phyloP scores from a whole-genome alignment of 2,797 vertebrate genomes.

The Acanthurus tractus region DNA sequence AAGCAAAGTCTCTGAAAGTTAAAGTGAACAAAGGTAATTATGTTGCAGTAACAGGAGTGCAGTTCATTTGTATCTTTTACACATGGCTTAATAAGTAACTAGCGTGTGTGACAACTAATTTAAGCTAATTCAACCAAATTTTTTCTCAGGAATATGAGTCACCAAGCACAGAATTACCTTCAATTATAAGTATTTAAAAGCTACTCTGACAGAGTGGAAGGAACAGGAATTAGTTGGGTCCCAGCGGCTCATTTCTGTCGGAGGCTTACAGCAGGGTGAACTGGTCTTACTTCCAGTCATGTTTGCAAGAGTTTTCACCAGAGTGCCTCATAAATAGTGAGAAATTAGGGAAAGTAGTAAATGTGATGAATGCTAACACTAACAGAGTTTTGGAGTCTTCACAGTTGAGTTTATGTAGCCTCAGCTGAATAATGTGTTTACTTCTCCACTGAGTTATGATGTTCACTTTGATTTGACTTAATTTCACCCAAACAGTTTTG shows the following conservation, averaged over 20 bases:
- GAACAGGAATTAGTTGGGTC: background rate
- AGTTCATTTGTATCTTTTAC: too few species aligned
- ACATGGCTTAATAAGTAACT: too few species aligned
- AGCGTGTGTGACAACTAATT: background rate
- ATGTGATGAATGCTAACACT: slow-evolving; percentile 38
- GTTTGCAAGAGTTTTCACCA: slow-evolving; percentile 43
- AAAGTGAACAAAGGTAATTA: too few species aligned
- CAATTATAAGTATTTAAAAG: background rate
- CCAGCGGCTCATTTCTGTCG: background rate
- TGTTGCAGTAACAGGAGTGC: too few species aligned
- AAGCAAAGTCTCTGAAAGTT: too few species aligned
- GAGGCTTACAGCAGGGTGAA: slow-evolving; percentile 2
- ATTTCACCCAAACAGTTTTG: slow-evolving; percentile 40
- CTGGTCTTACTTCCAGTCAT: slow-evolving; percentile 1
- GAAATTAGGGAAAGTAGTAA: slow-evolving; percentile 18
- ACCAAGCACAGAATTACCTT: background rate
- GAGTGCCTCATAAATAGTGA: slow-evolving; percentile 4
- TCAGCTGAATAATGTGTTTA: slow-evolving; percentile 43
- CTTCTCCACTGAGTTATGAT: slow-evolving; percentile 36
- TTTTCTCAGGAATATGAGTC: slow-evolving; percentile 6
- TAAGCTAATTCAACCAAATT: background rate
- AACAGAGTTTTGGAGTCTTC: slow-evolving; percentile 43
- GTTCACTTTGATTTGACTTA: slow-evolving; percentile 54
- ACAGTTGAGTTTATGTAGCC: background rate
- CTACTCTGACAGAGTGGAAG: background rate